Percentiles rank a stretch among this genome's conserved stretches.
Conservation (phyloP, 2,888 invertebrate genomes). For the Agriopis aurantiaria region DNA sequence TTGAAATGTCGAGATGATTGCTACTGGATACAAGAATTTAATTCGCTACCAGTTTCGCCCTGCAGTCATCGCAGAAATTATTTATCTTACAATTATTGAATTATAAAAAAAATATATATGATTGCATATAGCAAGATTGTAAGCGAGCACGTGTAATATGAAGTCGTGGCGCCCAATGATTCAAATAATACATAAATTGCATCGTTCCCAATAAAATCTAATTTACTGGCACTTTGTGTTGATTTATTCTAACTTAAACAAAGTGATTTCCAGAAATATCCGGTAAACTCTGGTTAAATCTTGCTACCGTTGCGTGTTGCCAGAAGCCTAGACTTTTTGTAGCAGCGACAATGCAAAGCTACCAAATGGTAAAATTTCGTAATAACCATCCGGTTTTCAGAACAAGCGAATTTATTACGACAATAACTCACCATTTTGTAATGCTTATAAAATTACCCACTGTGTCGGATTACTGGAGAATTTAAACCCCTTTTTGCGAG, state of each 20-base stretch:
- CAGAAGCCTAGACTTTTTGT: constrained; percentile 38
- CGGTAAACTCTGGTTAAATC: constrained; percentile 4
- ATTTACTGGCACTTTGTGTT: constrained; percentile 31
- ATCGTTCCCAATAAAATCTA: constrained; percentile 30
- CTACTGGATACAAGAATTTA: constrained; percentile 57
- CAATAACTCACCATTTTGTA: constrained; percentile 55
- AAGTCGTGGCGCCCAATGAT: constrained; percentile 13
- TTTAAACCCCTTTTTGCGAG: constrained; percentile 36
- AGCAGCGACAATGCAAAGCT: constrained; percentile 26
- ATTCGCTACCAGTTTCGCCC: constrained; percentile 57
- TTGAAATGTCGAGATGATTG: constrained; percentile 62
- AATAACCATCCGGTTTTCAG: constrained; percentile 38
- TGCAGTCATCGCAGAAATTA: constrained; percentile 37
- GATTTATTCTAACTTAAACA: constrained; percentile 40
- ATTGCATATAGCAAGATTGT: background rate
- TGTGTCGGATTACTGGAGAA: constrained; percentile 28
- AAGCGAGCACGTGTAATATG: too few relatives aligned
- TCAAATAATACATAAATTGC: constrained; percentile 40
- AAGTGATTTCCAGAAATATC: constrained; percentile 38
- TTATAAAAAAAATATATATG: background rate
- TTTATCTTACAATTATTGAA: constrained; percentile 4
- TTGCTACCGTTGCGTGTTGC: constrained; percentile 34
- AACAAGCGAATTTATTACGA: constrained; percentile 51
- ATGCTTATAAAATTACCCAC: constrained; percentile 48
- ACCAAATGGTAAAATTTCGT: constrained; percentile 32